Percentiles rank a stretch among this genome's conserved stretches.
Conservation (phyloP, 2,888 invertebrate species). For the Piscicola geometra region DNA sequence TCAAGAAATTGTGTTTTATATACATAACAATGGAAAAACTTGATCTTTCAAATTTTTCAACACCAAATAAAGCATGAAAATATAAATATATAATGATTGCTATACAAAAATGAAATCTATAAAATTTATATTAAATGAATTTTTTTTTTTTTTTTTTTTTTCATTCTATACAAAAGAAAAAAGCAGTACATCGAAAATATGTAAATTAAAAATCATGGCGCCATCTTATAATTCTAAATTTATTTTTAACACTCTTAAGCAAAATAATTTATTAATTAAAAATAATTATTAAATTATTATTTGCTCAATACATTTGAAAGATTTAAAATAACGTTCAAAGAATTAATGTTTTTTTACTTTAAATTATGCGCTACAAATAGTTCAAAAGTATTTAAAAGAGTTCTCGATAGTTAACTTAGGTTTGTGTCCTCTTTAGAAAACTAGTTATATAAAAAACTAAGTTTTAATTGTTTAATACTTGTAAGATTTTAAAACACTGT, state of each 20-base stretch:
- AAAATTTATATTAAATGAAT: not conserved
- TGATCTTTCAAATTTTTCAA: not conserved
- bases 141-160: not conserved
- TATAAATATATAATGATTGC: not conserved
- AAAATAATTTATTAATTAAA: not conserved
- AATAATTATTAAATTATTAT: no score
- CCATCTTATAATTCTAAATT: conserved; percentile 14
- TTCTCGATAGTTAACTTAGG: not conserved
- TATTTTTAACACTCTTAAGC: conserved; percentile 13
- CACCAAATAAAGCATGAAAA: no score
- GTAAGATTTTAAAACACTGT: no score
- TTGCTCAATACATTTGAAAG: no score
- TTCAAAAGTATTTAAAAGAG: conserved; percentile 6
- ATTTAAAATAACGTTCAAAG: no score
- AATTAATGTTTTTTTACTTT: not conserved
- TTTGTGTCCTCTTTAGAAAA: no score
- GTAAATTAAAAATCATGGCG: conserved; percentile 16
- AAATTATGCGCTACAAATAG: not conserved
- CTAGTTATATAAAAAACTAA: not conserved
- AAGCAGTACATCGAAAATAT: conserved; percentile 13
- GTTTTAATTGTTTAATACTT: no score
- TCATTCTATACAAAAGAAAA: not conserved
- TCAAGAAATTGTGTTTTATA: not conserved
- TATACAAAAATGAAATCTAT: not conserved
- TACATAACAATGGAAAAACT: not conserved